Conservation (phyloP, 2,113 vertebrate species). For the Epinephelus lanceolatus region DNA sequence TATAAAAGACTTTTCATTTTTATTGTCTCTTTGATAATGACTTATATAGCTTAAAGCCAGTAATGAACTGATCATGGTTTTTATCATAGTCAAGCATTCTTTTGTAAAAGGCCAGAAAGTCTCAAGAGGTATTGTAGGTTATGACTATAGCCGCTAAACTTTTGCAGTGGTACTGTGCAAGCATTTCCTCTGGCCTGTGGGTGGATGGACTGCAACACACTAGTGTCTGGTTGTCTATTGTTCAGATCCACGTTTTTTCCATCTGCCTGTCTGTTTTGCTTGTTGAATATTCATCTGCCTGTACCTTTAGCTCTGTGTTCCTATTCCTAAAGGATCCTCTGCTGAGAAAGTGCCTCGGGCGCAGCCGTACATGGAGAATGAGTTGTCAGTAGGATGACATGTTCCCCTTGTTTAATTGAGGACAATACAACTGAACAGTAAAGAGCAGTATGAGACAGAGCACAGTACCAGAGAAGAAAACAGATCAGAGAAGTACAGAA, state of each 20-base stretch:
- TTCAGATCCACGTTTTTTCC: slow-evolving; percentile 44
- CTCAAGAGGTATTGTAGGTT: background rate
- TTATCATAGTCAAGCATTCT: background rate
- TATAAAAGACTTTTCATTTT: background rate
- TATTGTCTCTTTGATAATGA: background rate
- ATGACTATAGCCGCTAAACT: background rate
- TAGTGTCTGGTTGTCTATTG: slow-evolving; percentile 21
- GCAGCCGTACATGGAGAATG: slow-evolving; percentile 30
- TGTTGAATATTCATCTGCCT: slow-evolving; percentile 67
- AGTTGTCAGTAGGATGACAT: slow-evolving; percentile 56
- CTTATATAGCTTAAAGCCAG: slow-evolving; percentile 4
- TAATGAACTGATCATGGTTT: background rate
- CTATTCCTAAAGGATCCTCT: slow-evolving; percentile 58
- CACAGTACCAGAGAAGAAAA: slow-evolving; percentile 32
- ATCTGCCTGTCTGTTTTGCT: slow-evolving; percentile 17
- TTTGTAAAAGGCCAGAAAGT: background rate
- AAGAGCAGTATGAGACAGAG: slow-evolving; percentile 40
- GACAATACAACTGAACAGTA: slow-evolving; percentile 56
- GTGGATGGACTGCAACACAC: slow-evolving; percentile 12
- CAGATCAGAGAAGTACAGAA: slow-evolving; percentile 59
- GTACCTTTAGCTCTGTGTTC: slow-evolving; percentile 58
- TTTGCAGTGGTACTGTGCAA: background rate
- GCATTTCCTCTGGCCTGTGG: background rate
- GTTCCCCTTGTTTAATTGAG: slow-evolving; percentile 72
- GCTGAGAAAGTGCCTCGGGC: slow-evolving; percentile 58